Evolutionary conservation across 2,113 vertebrate genomes (phyloP).

Genomic region (Oncorhynchus kisutch): DNA sequence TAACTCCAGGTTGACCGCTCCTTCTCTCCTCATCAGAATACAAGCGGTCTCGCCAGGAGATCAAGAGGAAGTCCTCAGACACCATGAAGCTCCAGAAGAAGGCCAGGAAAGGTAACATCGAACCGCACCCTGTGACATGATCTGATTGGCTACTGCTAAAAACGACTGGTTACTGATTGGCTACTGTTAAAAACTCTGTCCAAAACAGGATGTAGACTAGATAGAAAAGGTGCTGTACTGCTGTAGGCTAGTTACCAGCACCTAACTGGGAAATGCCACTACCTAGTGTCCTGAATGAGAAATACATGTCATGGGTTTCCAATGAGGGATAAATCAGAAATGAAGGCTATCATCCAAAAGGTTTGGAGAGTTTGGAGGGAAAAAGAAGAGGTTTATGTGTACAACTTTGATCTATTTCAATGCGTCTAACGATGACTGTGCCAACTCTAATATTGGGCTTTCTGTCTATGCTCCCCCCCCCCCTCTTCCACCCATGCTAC

Average conservation of each 20-base stretch:
- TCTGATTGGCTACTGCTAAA: too few species aligned
- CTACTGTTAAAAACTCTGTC: too few species aligned
- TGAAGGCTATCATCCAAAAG: not conserved
- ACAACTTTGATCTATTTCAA: not conserved
- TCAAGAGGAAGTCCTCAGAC: slow-evolving; percentile 96
- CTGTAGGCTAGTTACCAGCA: not conserved
- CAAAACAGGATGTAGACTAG: too few species aligned
- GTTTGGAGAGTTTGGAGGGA: not conserved
- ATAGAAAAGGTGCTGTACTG: not conserved
- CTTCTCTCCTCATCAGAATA: slow-evolving; percentile 78
- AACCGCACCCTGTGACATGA: not conserved
- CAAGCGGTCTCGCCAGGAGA: slow-evolving; percentile 95
- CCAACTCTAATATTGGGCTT: slow-evolving; percentile 56
- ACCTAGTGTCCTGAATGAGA: slow-evolving; percentile 36
- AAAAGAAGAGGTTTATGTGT: not conserved
- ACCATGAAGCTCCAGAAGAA: slow-evolving; percentile 98
- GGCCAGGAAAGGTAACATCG: slow-evolving; percentile 88
- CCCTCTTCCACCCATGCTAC: slow-evolving; percentile 3
- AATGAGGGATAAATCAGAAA: not conserved
- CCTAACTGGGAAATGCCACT: slow-evolving; percentile 44
- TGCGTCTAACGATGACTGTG: slow-evolving; percentile 34
- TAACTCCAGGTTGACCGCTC: not conserved
- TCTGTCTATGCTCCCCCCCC: slow-evolving; percentile 40
- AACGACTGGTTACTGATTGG: too few species aligned
- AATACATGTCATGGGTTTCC: not conserved